Evolutionary conservation across 2,888 invertebrate species (phyloP), one percentile per base, ranked within the genome.

Genomic region (Euspilapteryx auroguttella): DNA sequence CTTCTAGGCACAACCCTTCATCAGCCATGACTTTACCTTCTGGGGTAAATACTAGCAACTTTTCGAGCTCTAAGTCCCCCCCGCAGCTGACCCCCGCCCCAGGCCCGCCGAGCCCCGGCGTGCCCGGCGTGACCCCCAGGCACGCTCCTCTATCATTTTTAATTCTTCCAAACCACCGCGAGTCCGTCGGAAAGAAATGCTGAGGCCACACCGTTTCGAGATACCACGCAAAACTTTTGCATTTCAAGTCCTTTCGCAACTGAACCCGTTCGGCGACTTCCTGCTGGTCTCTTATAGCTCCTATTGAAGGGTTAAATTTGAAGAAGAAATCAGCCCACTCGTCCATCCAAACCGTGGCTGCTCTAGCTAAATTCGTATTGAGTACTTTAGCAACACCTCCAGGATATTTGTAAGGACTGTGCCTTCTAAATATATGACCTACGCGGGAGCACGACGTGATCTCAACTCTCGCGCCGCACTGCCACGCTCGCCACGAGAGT

Each of bases 271-370:
- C 69, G 0, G 66, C 69, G 0, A 86, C 78, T 32, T 79, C 68
- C 41, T 89, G 86, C 30, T 79, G 69, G 27, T 82, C 79, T 14
- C 80, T 76, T 28, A 57, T 55, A 1, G 59, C 49, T 0, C 79
- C 80, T 0, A 87, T 82, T 21, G 85, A 80, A 39, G 80, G 85
- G 49, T 91, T 93, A 42, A 92, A 89, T 51, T 89, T 89, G 55
- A 93, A 92, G 49, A 86, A 92, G 58, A 95, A 94, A 35, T 90
- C 86, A 8, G 90, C 87, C 89, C 96, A 97, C 30, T 97, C 90
- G 51, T 98, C 98, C 90, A 99, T 91, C 98, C 98, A 99, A 0
- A 97, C 97, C 2, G 89, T 79, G 1, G 96, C 96, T 0, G 94
- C 95, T 32, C 99, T 77, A 0, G 94, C 94, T 20, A 96, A 76